Evolutionary conservation across 23 tunicate species (phyloP).

Genomic region (Trididemnum clinides): DNA sequence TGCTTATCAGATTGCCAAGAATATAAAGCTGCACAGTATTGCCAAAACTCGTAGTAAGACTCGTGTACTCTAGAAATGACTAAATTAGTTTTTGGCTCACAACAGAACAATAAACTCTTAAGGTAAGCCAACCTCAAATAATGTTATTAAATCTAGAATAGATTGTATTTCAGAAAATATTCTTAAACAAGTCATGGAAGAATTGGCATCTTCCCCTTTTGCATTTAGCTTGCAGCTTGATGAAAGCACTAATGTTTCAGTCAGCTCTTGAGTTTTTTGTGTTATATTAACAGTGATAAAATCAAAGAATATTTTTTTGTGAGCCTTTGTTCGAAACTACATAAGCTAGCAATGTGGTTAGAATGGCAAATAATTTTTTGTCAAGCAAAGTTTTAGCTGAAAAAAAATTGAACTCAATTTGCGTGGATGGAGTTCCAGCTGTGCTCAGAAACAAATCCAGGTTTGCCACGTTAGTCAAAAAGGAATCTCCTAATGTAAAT

Average conservation of each 20-base stretch:
- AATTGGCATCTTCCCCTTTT: background rate
- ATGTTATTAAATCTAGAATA: background rate
- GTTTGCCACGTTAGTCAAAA: constrained; percentile 21
- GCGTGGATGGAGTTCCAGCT: constrained; percentile 9
- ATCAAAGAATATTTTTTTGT: background rate
- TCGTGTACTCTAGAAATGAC: background rate
- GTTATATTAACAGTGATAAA: background rate
- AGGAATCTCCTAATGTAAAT: background rate
- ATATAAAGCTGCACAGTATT: background rate
- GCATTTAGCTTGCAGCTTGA: constrained; percentile 9
- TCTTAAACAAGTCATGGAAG: background rate
- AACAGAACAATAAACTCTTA: background rate
- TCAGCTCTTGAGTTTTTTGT: background rate
- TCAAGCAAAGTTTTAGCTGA: background rate
- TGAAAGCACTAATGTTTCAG: constrained; percentile 14
- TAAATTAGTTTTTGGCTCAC: background rate
- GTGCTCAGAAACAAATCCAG: constrained; percentile 12
- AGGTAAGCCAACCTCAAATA: background rate
- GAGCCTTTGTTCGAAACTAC: background rate
- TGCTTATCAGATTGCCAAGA: constrained; percentile 2
- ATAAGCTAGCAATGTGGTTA: background rate
- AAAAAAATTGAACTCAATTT: constrained; percentile 12
- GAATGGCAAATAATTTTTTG: background rate
- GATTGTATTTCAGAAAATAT: background rate
- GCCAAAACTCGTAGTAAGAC: background rate